Evolutionary conservation across 92 coral and sea anemone genomes (phyloP).

Genomic region (Meandrina meandrites): DNA sequence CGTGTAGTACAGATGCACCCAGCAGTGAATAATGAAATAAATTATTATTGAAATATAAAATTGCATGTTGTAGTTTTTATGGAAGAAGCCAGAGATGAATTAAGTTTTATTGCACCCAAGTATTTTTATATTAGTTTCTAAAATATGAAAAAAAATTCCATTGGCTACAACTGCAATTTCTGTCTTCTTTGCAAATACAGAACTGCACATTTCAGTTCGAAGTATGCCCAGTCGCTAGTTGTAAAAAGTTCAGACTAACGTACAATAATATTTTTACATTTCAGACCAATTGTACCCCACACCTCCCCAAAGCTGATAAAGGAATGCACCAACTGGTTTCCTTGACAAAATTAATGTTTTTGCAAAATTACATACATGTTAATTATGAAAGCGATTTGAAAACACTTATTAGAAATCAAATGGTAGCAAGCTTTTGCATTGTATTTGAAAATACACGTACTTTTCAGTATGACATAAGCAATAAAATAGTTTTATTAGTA

Average conservation of each 20-base stretch:
- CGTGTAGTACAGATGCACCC: too few relatives aligned
- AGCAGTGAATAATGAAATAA: background rate
- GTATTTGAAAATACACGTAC: background rate
- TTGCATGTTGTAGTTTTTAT: background rate
- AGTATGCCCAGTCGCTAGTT: background rate
- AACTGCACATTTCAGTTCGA: background rate
- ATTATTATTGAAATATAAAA: background rate
- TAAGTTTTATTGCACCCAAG: background rate
- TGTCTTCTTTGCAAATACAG: background rate
- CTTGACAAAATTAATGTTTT: background rate
- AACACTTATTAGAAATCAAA: background rate
- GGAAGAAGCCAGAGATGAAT: background rate
- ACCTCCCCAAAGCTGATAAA: conserved; percentile 58
- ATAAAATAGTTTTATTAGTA: background rate
- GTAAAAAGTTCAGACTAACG: background rate
- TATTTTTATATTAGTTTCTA: background rate
- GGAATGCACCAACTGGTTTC: conserved; percentile 27
- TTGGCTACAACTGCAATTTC: background rate
- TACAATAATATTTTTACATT: conserved; percentile 66
- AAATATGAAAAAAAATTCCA: background rate
- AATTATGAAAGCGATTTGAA: background rate
- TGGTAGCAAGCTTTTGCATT: background rate
- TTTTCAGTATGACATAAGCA: background rate
- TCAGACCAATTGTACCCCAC: conserved; percentile 70
- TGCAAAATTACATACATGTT: background rate